A percentile compares a stretch with the other conserved stretches of the same genome.
phyloP scores from a whole-genome alignment of 1,140 invertebrate species.

The Drosophila novamexicana region DNA sequence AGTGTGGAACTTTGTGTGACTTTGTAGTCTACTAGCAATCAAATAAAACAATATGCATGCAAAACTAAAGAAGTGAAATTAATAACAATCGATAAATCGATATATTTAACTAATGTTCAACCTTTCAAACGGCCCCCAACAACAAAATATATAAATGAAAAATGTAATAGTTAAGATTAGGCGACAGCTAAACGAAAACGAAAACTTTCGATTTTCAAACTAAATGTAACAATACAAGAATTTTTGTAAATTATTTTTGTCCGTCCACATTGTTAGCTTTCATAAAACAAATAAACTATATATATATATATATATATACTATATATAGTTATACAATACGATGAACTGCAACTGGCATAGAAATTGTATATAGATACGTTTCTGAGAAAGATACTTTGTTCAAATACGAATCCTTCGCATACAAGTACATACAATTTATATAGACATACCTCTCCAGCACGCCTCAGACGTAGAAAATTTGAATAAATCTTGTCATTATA shows the following conservation, averaged over 20 bases:
- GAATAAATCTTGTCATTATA: slow-evolving; percentile 34
- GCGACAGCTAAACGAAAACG: slow-evolving; percentile 13
- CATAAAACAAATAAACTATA: slow-evolving; percentile 68
- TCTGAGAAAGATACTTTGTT: not conserved
- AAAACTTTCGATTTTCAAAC: slow-evolving; percentile 56
- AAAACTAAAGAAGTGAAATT: slow-evolving; percentile 19
- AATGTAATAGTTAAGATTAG: slow-evolving; percentile 18
- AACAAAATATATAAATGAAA: slow-evolving; percentile 15
- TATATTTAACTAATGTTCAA: slow-evolving; percentile 46
- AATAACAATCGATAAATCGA: slow-evolving; percentile 16
- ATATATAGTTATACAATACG: slow-evolving; percentile 26
- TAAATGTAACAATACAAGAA: slow-evolving; percentile 83
- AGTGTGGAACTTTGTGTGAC: slow-evolving; percentile 66
- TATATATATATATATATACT: slow-evolving; percentile 42
- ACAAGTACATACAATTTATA: slow-evolving; percentile 43
- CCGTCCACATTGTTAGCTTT: slow-evolving; percentile 84
- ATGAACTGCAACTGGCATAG: slow-evolving; percentile 13
- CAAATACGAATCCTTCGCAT: slow-evolving; percentile 22
- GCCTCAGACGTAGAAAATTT: slow-evolving; percentile 40
- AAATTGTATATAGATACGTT: slow-evolving; percentile 22
- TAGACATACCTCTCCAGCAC: slow-evolving; percentile 71
- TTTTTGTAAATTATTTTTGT: slow-evolving; percentile 84
- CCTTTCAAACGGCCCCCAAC: slow-evolving; percentile 20
- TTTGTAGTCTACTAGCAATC: slow-evolving; percentile 59
- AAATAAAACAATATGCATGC: slow-evolving; percentile 41